Evolutionary conservation across 92 coral and sea anemone species (phyloP), one percentile per base, ranked within the genome.

Genomic region (Porites evermanni): DNA sequence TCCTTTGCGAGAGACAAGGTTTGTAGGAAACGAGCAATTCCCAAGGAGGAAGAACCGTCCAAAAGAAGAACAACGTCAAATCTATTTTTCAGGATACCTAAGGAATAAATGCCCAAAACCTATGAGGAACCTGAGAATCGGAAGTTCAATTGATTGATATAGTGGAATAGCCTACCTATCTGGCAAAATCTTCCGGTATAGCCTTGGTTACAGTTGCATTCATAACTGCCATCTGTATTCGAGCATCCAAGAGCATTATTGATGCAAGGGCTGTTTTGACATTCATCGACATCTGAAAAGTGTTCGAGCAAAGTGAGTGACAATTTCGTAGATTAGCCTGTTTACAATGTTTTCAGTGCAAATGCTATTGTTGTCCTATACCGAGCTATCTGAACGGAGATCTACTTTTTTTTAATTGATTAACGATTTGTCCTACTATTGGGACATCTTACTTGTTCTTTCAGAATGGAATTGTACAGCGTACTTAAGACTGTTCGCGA

Each of bases 41-140:
- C 74, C 47, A 69, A 38, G 51, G 38, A 1, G 17, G 74, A 69
- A 6, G 74, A 69, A 23, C 74, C 74, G 44, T 69, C 74, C 13
- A 69, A 69, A 69, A 69, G 74, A 38, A 69, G 18, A 0, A 38
- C 74, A 12, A 69, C 51, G 51, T 69, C 74, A 69, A 69, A 69
- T 24, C 17, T 23, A 8, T 12, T 38, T 24, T 69, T 21, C n/a
- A 38, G 8, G 38, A 69, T 69, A 2, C 74, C 74, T 69, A 14
- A 2, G 61, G 17, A 69, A 69, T 0, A 69, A 69, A 38, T 11
- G 0, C 24, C 23, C 11, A 67, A 9, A 56, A 56, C 16, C 61
- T 11, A 56, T 56, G 61, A 56, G 13, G 61, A 56, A 56, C 16
- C 21, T 3, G 61, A 56, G 12, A 56, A 56, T 54, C 61, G 16